Evolutionary conservation across 2,797 vertebrate genomes (phyloP).

Genomic region (Sardinella longiceps): DNA sequence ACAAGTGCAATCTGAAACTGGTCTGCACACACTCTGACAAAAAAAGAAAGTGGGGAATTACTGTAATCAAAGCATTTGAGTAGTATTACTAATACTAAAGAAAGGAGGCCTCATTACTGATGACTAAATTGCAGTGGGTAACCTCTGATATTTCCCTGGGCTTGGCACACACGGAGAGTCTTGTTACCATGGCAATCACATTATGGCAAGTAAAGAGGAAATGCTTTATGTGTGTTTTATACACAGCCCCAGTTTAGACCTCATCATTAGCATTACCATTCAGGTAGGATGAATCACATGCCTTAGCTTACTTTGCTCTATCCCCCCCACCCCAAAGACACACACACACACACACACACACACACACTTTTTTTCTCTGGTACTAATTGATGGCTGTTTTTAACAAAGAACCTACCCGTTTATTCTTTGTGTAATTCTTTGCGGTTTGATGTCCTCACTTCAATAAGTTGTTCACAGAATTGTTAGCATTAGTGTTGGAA

Average conservation of each 20-base stretch:
- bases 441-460: neutral
- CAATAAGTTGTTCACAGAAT: neutral
- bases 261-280: neutral
- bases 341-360: too few relatives aligned
- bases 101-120: slow-evolving; percentile 35
- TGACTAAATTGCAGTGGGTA: slow-evolving; percentile 53
- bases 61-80: neutral
- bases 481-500: neutral
- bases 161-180: slow-evolving; percentile 16
- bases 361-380: neutral
- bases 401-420: neutral
- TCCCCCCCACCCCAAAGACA: neutral
- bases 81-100: neutral
- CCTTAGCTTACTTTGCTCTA: neutral
- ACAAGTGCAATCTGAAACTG: neutral
- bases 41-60: neutral
- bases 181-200: slow-evolving; percentile 48
- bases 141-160: slow-evolving; percentile 47
- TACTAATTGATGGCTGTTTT: neutral
- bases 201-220: slow-evolving; percentile 33
- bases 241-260: slow-evolving; percentile 33
- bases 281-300: neutral
- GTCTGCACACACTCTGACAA: neutral
- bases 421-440: neutral
- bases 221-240: slow-evolving; percentile 38